Evolutionary conservation across 2,888 invertebrate genomes (phyloP).

Genomic region (Peribatodes rhomboidaria): DNA sequence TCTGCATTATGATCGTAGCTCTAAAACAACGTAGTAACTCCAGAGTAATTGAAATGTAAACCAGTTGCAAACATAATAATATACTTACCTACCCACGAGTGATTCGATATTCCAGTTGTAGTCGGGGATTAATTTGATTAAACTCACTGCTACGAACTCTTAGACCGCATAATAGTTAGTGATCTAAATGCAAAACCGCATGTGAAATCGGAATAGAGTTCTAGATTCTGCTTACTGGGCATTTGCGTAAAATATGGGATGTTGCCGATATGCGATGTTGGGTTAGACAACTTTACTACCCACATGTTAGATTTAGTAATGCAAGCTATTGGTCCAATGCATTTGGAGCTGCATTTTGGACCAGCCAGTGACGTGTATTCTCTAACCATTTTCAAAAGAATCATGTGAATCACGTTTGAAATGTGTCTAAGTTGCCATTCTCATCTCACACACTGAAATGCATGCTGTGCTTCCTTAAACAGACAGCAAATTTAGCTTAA

Average conservation of each 20-base stretch:
- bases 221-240: not conserved
- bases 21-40: constrained; percentile 15
- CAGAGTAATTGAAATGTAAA: constrained; percentile 25
- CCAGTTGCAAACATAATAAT: constrained; percentile 2
- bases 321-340: not conserved
- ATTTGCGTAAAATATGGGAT: not conserved
- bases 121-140: constrained; percentile 21
- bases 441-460: too few species aligned
- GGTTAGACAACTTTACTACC: not conserved
- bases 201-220: not conserved
- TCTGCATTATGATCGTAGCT: constrained; percentile 14
- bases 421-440: too few species aligned
- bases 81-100: not conserved
- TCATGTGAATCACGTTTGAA: too few species aligned
- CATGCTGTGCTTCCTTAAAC: too few species aligned
- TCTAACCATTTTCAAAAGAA: too few species aligned
- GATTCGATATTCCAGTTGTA: not conserved
- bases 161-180: constrained; percentile 1
- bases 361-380: too few species aligned
- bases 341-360: too few species aligned
- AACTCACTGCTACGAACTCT: constrained; percentile 4
- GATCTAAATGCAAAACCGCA: constrained; percentile 32
- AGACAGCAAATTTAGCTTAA: too few species aligned
- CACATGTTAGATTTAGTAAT: not conserved
- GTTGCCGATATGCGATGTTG: constrained; percentile 1